Conservation (phyloP, 1,140 invertebrate genomes). For the Scaptomyza hsui region DNA sequence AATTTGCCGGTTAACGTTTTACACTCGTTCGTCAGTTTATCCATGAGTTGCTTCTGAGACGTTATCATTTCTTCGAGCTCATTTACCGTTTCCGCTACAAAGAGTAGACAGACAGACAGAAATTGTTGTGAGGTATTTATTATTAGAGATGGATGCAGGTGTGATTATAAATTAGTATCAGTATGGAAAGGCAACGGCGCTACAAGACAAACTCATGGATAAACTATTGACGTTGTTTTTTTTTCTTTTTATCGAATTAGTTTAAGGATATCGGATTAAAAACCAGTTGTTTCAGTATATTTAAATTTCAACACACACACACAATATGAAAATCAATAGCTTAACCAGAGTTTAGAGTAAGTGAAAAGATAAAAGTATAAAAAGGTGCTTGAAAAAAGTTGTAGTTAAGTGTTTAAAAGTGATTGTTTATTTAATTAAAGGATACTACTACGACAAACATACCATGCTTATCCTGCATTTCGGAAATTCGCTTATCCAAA, state of each 20-base stretch:
- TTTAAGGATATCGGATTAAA: slow-evolving; percentile 7
- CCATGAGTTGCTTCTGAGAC: slow-evolving; percentile 94
- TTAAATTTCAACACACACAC: slow-evolving; percentile 31
- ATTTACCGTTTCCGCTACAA: slow-evolving; percentile 91
- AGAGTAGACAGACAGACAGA: slow-evolving; percentile 69
- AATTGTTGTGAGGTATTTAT: slow-evolving; percentile 66
- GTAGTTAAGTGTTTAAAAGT: neutral
- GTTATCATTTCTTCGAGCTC: slow-evolving; percentile 93
- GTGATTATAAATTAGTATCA: slow-evolving; percentile 41
- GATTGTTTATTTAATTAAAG: neutral
- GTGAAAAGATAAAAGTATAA: slow-evolving; percentile 18
- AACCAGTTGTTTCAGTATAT: neutral
- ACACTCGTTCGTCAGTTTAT: slow-evolving; percentile 93
- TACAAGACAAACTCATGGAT: slow-evolving; percentile 86
- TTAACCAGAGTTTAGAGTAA: slow-evolving; percentile 84
- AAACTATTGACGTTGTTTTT: slow-evolving; percentile 85
- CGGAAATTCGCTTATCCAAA: slow-evolving; percentile 88
- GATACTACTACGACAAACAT: slow-evolving; percentile 65
- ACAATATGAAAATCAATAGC: slow-evolving; percentile 85
- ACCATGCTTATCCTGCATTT: slow-evolving; percentile 93
- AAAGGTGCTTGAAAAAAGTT: neutral
- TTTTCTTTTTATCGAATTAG: slow-evolving; percentile 12
- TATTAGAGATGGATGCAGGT: slow-evolving; percentile 47
- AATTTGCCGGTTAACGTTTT: slow-evolving; percentile 92
- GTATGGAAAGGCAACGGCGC: slow-evolving; percentile 57